Conservation (phyloP, 2,888 invertebrate species). For the Orthonychiurus folsomi region DNA sequence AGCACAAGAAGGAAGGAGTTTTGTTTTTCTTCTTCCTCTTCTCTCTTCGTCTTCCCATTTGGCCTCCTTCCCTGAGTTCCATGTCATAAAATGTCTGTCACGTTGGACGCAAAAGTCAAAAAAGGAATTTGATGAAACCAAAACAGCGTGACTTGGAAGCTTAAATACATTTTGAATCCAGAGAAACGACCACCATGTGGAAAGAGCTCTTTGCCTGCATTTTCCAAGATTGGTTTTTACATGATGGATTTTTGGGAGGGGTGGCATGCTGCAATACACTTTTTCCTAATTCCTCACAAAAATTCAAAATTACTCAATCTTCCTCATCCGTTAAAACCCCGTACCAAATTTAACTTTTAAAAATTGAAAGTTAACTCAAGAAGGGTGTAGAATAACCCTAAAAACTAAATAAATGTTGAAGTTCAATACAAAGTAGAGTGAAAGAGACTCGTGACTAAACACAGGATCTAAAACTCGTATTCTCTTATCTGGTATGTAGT, state of each 20-base stretch:
- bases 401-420: no score
- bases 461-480: no score
- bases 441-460: no score
- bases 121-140: constrained; percentile 35
- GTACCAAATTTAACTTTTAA: no score
- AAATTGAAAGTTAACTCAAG: no score
- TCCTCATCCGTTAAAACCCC: no score
- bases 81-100: constrained; percentile 31
- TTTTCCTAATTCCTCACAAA: neutral
- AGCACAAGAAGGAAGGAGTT: no score
- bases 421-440: no score
- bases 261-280: neutral
- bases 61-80: no score
- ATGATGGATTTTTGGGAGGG: neutral
- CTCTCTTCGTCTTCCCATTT: no score
- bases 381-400: no score
- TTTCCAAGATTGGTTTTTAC: neutral
- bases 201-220: constrained; percentile 2
- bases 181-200: neutral
- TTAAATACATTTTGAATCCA: constrained; percentile 17
- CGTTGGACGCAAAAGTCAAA: constrained; percentile 29
- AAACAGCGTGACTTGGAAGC: constrained; percentile 31
- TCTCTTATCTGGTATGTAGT: no score
- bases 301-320: neutral
- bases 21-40: constrained; percentile 5